phyloP scores from a whole-genome alignment of 1,140 invertebrate species.

The Chlorops oryzae region DNA sequence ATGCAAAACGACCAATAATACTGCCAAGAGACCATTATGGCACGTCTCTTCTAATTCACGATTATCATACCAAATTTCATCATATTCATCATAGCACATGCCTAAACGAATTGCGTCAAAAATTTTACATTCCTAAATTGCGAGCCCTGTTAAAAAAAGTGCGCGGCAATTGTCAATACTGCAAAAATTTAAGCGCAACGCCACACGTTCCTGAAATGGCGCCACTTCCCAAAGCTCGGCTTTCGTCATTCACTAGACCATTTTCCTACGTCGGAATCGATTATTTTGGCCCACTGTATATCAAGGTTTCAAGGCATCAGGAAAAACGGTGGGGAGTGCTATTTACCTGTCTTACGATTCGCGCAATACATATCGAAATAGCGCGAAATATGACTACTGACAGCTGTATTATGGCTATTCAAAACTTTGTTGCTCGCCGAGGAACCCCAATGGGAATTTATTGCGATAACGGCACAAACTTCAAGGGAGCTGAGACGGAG shows the following conservation, averaged over 20 bases:
- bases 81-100: conserved; percentile 15
- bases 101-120: conserved; percentile 25
- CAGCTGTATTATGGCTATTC: conserved; percentile 12
- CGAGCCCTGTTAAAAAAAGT: conserved; percentile 4
- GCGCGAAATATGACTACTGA: background rate
- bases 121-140: conserved; percentile 19
- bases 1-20: no score
- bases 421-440: conserved; percentile 45
- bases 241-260: conserved; percentile 20
- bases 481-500: conserved; percentile 24
- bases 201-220: conserved; percentile 19
- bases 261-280: conserved; percentile 18
- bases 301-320: conserved; percentile 22
- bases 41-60: background rate
- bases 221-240: conserved; percentile 18
- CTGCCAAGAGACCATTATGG: conserved; percentile 1
- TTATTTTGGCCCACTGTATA: conserved; percentile 7
- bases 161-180: background rate
- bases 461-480: conserved; percentile 46
- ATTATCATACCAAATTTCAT: conserved; percentile 5
- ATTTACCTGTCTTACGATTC: conserved; percentile 39
- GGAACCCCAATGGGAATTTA: conserved; percentile 30
- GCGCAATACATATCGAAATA: conserved; percentile 26
- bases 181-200: background rate
- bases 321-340: conserved; percentile 42